Evolutionary conservation across 2,797 vertebrate species (phyloP), one percentile per base, ranked within the genome.

Genomic region (Lindbergichthys nudifrons): DNA sequence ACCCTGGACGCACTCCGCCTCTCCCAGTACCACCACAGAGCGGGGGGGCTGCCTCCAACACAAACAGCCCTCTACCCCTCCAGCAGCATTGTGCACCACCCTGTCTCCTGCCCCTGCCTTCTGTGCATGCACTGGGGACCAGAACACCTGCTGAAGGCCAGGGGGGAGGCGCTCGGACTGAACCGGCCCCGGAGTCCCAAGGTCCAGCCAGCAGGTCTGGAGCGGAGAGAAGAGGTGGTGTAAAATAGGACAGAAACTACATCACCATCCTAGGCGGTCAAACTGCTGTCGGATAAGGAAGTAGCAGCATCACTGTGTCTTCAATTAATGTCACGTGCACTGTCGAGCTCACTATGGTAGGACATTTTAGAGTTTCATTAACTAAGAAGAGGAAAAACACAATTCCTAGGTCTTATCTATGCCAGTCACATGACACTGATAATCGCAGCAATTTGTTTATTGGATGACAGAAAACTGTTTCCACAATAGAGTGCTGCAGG

Each of bases 101-200:
- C 72, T 0, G 5, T 85, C n/a, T 84, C 77, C 2, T 93, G 93
- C 50, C 87, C 81, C 48, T 91, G 88, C 4, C 54, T 88, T 11
- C 79, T 93, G 10, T 96, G 93, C 70, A 72, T 92, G 36, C 91
- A 92, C 36, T 92, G 90, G 92, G 88, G 89, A 64, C 57, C 85
- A 18, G 93, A 94, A 36, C 90, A 92, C 11, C 86, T 93, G 52
- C 77, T 86, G 51, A 93, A 92, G 82, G 73, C 77, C 41, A 80
- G 88, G 68, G 87, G 78, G 71, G 86, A 81, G 53, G 53, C 71
- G 11, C 64, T 85, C 51, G 87, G 85, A 52, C 56, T 85, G 71
- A 84, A 62, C 75, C 80, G 63, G 7, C 32, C 83, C 4, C 79
- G 1, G 1, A 80, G 81, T 59, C 77, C 87, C 10, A 91, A 92